Conservation (phyloP, 2,888 invertebrate species). For the Cartodere bifasciata region DNA sequence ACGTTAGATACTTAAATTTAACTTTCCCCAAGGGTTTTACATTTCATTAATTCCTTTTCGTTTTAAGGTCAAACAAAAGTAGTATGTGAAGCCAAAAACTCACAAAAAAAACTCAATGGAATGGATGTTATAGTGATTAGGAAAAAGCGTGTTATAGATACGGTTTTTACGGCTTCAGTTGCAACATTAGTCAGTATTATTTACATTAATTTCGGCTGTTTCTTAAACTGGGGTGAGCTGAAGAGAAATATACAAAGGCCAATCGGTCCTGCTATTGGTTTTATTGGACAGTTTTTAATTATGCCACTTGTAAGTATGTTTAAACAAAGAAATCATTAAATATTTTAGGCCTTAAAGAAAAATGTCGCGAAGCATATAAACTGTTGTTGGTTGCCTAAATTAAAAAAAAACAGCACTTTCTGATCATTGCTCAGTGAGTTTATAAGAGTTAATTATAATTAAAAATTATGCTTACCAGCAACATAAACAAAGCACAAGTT, state of each 20-base stretch:
- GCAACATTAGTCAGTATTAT: conserved; percentile 64
- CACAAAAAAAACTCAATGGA: too few species aligned
- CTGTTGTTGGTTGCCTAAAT: too few species aligned
- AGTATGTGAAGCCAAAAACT: conserved; percentile 17
- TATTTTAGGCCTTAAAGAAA: too few species aligned
- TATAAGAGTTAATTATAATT: too few species aligned
- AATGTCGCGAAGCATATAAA: too few species aligned
- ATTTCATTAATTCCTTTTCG: conserved; percentile 2
- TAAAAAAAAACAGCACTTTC: too few species aligned
- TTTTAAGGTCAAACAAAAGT: conserved; percentile 25
- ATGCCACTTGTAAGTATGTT: conserved; percentile 79
- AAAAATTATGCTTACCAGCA: too few species aligned
- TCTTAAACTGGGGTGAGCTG: conserved; percentile 63
- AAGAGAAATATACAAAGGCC: conserved; percentile 54
- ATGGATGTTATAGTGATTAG: conserved; percentile 25
- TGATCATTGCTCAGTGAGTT: too few species aligned
- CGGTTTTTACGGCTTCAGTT: conserved; percentile 61
- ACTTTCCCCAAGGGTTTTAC: not conserved
- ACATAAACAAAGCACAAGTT: too few species aligned
- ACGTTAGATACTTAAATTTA: not conserved
- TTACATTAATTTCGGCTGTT: conserved; percentile 86
- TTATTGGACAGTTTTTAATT: conserved; percentile 63
- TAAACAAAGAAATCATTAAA: conserved; percentile 8
- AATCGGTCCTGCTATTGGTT: conserved; percentile 65
- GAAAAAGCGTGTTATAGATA: conserved; percentile 51